Evolutionary conservation across 2,888 invertebrate species (phyloP), one percentile per base, ranked within the genome.

Genomic region (Caenorhabditis sinica): DNA sequence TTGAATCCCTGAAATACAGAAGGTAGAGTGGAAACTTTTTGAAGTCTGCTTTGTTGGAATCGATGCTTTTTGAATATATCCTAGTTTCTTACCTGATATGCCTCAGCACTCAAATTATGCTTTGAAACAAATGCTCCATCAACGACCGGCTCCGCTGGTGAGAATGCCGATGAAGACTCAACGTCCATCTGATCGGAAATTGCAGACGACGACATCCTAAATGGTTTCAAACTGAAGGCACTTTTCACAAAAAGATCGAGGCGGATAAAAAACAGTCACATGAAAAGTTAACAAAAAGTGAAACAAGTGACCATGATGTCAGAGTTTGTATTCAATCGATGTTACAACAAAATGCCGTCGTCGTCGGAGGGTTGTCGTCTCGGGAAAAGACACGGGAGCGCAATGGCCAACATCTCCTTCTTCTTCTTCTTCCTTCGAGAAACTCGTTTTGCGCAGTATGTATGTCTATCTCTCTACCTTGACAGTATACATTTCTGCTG

Each of bases 91-190:
- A 91, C 90, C 88, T 91, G 91, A 85, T 92, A 92, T 17, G 88
- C 77, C 60, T 92, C 92, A 8, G 91, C 92, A 33, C 90, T 90
- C 51, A 86, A 79, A 75, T 92, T 92, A 83, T 92, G 92, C 45
- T 90, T 89, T 15, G 87, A 84, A 4, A 92, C 90, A 75, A 92
- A 92, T 17, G 71, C 80, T 23, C 86, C 84, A 72, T 90, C 90
- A 23, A 90, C 86, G 6, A 86, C 82, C 17, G 90, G 90, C 63
- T 90, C 90, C 9, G 88, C 85, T 9, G 90, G 90, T 0, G 90
- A 90, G 71, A 90, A 90, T 0, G 90, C 90, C 2, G 89, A 89
- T 3, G 87, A 88, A 36, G 86, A 85, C 69, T 90, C 89, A 58
- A 86, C 82, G 71, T 90, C 89, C 87, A 89, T 87, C 28, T 84